Base-by-base conservation (phyloP, 2,888 invertebrate species). In the Selenia dentaria region DNA sequence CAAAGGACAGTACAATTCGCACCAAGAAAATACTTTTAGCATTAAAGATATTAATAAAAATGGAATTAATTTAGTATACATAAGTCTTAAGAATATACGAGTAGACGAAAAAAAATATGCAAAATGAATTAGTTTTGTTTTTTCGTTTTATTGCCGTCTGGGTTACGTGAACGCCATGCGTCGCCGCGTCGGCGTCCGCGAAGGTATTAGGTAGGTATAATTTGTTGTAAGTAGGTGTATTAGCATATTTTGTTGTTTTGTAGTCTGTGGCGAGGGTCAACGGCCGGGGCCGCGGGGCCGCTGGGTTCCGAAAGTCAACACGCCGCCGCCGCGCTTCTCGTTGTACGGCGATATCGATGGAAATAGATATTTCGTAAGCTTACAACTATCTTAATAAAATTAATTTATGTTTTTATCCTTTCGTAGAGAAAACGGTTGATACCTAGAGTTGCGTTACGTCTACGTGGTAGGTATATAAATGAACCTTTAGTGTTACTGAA, bases 211-310 rank as follows among this genome's bases (percentile, higher is more conserved):
- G 34, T 46, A 49, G 41, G 29, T 40, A 50, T 44, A 28, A 50
- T 40, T 39, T 20, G 35, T 26, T 26, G 35, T 36, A 22, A 22
- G 6, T 22, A 16, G 31, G 13, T 24, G 13, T 38, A 57, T 66
- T 64, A 54, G 57, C 57, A 56, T 57, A 53, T 59, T 55, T 65
- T 2, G 62, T 64, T 57, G 51, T 58, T 56, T 40, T 58, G 43
- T 75, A 70, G 48, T 79, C 71, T 79, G 56, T 79, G 80, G 10
- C 54, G 45, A 13, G 57, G 79, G 71, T 79, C 75, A 72, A 54
- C 60, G 78, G 44, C 74, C 76, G 81, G 80, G 82, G 81, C 83
- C 74, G 58, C 69, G 50, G 64, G 61, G 44, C 2, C 40, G 55
- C 35, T 50, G 70, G 72, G 70, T 63, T 68, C 62, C 64, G 57